These are phyloP conservation scores for Napeogenes sylphis DNA, from an alignment of 2,888 invertebrate species.

Conservation along the genomic window DNA sequence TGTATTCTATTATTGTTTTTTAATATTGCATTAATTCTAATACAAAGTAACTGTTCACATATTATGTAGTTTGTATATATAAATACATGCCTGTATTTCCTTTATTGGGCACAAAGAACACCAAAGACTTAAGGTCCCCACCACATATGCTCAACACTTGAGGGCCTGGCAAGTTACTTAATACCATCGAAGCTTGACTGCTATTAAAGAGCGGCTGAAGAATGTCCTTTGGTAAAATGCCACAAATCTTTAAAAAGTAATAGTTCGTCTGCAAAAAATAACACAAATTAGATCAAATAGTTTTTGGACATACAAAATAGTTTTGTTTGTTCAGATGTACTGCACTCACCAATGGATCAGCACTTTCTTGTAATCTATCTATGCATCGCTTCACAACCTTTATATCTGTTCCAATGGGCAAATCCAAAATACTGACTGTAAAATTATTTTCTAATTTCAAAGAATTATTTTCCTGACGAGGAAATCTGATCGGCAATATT, in stretches of 20 bases:
- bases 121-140: conserved; percentile 60
- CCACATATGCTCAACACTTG: conserved; percentile 53
- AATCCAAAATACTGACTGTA: conserved; percentile 66
- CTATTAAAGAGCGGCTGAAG: conserved; percentile 58
- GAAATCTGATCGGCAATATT: conserved; percentile 50
- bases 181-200: conserved; percentile 65
- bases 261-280: conserved; percentile 56
- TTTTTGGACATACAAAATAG: background rate
- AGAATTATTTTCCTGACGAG: conserved; percentile 33
- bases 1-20: too few species aligned
- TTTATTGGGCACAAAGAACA: conserved; percentile 74
- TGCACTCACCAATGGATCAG: conserved; percentile 62
- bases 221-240: conserved; percentile 60
- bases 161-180: conserved; percentile 76
- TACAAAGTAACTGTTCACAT: too few species aligned
- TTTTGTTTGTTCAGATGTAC: too few species aligned
- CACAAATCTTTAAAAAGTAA: conserved; percentile 64
- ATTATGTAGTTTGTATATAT: too few species aligned
- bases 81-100: conserved; percentile 60
- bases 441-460: conserved; percentile 63
- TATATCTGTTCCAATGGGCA: conserved; percentile 52
- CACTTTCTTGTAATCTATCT: conserved; percentile 49
- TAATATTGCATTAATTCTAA: too few species aligned
- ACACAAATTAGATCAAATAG: background rate
- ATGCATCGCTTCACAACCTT: conserved; percentile 45